These are phyloP conservation scores for Molorchus minor DNA, from an alignment of 2,888 invertebrate species.

Conservation along the genomic window DNA sequence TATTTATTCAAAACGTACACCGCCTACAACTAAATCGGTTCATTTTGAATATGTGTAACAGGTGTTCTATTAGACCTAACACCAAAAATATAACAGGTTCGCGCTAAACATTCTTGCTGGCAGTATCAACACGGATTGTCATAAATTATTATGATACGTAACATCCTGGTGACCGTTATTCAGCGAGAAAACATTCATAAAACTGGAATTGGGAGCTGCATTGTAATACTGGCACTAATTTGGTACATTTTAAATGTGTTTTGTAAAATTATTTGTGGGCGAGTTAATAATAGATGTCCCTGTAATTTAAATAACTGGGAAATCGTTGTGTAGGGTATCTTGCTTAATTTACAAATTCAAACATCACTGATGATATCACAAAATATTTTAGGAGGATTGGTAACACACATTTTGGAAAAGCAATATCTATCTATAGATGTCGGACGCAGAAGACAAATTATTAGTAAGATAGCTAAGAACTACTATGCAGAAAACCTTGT, in stretches of 20 bases:
- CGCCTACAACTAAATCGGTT: conserved; percentile 10
- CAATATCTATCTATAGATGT: too few relatives aligned
- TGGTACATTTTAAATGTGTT: background rate
- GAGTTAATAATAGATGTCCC: conserved; percentile 5
- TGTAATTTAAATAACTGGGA: background rate
- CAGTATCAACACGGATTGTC: background rate
- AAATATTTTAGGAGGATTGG: background rate
- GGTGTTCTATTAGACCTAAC: conserved; percentile 1
- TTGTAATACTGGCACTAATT: background rate
- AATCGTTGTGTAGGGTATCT: background rate
- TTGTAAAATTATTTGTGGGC: background rate
- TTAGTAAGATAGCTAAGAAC: background rate
- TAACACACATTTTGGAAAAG: too few relatives aligned
- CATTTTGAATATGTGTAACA: conserved; percentile 10
- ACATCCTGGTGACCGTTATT: background rate
- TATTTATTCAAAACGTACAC: background rate
- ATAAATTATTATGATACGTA: background rate
- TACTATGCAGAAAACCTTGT: background rate
- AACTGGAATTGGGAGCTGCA: background rate
- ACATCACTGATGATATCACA: background rate
- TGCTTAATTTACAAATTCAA: background rate
- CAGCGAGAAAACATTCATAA: background rate
- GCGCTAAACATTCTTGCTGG: background rate
- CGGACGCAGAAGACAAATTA: background rate
- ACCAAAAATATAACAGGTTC: conserved; percentile 5